Percentiles rank a stretch among this genome's conserved stretches.
These are phyloP conservation scores for Mungos mungo DNA, from an alignment of 2,113 vertebrate genomes.

Conservation along the genomic window DNA sequence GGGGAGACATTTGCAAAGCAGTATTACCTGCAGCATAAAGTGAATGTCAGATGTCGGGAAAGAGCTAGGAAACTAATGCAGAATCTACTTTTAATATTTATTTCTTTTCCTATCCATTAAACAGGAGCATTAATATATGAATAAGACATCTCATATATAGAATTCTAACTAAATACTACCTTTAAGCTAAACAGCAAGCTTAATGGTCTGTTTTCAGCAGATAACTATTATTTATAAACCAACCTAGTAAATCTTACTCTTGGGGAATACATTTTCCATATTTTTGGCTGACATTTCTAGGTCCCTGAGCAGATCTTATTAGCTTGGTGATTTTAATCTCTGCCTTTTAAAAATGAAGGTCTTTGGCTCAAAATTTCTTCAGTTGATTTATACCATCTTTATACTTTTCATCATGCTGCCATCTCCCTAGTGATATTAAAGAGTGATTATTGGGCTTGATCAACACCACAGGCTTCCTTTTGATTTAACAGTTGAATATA, in stretches of 20 bases:
- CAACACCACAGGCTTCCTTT: constrained; percentile 51
- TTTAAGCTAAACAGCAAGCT: constrained; percentile 39
- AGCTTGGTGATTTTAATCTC: constrained; percentile 79
- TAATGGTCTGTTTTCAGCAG: constrained; percentile 76
- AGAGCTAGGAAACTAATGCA: background rate
- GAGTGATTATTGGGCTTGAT: constrained; percentile 65
- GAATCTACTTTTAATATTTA: background rate
- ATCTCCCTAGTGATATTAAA: constrained; percentile 52
- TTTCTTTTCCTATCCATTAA: background rate
- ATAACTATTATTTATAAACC: constrained; percentile 77
- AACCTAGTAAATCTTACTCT: constrained; percentile 63
- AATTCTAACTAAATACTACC: constrained; percentile 23
- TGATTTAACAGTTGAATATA: constrained; percentile 63
- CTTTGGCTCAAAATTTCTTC: constrained; percentile 70
- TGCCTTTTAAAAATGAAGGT: constrained; percentile 77
- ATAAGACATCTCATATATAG: background rate
- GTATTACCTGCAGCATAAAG: background rate
- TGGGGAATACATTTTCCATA: constrained; percentile 69
- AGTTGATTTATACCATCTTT: constrained; percentile 77
- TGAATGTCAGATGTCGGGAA: background rate
- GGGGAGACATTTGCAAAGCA: background rate
- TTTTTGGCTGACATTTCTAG: constrained; percentile 74
- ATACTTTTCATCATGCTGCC: constrained; percentile 61
- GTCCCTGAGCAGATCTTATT: constrained; percentile 64
- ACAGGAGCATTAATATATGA: background rate